Percentiles rank a stretch among this genome's conserved stretches.
phyloP scores from a whole-genome alignment of 2,888 invertebrate species.

The Stenodema calcarata region DNA sequence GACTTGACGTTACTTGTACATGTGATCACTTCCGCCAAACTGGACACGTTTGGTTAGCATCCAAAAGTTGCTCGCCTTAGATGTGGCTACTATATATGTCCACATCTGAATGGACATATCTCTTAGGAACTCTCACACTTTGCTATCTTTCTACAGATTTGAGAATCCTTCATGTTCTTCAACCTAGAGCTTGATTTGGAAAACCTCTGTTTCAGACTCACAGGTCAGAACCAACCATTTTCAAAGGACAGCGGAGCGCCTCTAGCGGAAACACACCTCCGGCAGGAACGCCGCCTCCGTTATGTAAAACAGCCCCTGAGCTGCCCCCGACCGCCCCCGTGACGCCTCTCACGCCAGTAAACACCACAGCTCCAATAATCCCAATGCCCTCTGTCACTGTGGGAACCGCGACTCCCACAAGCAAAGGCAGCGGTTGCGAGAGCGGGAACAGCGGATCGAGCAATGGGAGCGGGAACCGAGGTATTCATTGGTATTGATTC shows the following conservation, averaged over 20 bases:
- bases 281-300: constrained; percentile 18
- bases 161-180: too few relatives aligned
- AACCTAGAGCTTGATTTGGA: too few relatives aligned
- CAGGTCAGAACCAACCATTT: constrained; percentile 51
- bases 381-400: constrained; percentile 30
- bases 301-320: not conserved
- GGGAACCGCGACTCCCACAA: constrained; percentile 8
- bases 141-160: too few relatives aligned
- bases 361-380: not conserved
- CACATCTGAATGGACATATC: too few relatives aligned
- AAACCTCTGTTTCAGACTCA: constrained; percentile 47
- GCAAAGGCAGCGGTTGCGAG: constrained; percentile 35
- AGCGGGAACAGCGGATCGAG: constrained; percentile 35
- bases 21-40: too few relatives aligned
- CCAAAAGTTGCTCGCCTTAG: too few relatives aligned
- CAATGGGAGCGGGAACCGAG: constrained; percentile 41
- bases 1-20: too few relatives aligned
- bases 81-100: too few relatives aligned
- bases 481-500: constrained; percentile 43
- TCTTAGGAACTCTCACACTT: too few relatives aligned
- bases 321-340: not conserved
- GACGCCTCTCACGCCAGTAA: constrained; percentile 23
- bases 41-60: too few relatives aligned
- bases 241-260: constrained; percentile 30
- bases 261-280: constrained; percentile 19